Base-by-base conservation (phyloP, 2,113 vertebrate genomes). In the Passer domesticus region DNA sequence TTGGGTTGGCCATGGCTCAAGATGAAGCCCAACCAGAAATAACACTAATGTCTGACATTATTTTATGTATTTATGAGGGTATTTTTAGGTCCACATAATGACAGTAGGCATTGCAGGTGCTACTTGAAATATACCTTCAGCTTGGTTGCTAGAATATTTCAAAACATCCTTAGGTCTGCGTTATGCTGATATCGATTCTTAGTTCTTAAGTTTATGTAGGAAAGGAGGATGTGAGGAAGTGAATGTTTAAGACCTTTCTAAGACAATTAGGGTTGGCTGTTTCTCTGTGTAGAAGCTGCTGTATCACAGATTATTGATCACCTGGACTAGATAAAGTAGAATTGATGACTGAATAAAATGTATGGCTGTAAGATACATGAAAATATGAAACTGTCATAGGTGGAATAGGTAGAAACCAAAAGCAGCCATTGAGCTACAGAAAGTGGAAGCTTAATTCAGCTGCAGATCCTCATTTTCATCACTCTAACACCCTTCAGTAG, bases 141-240 rank as follows among this genome's bases (percentile, higher is more conserved):
- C 35, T 84, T 75, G 53, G 56, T 55, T 78, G 56, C 68, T 56
- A 79, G 1, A 13, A 64, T 44, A 33, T 72, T 94, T 82, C 47
- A 82, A 84, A 91, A 41, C 39, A 82, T 49, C 56, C 79, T 33
- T 47, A 87, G 60, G 17, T 37, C 49, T 93, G 5, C 2, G 0
- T 68, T 90, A 62, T 28, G 49, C 53, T 85, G 69, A 52, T 82
- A 79, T 68, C 58, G 62, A 87, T 91, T 93, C 35, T 92, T 70
- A 83, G 33, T 67, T 89, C 52, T 60, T 33, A 70, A 35, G 39
- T 87, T 91, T 91, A 64, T 82, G 87, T 85, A 72, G 37, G 21
- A 76, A 84, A 85, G 28, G 49, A 93, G 19, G 49, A 73, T 76
- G 31, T 72, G n/a, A 81, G 49, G 21, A 84, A 94, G 44, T 24